Evolutionary conservation across 2,113 vertebrate species (phyloP).

Genomic region (Pedetes capensis): DNA sequence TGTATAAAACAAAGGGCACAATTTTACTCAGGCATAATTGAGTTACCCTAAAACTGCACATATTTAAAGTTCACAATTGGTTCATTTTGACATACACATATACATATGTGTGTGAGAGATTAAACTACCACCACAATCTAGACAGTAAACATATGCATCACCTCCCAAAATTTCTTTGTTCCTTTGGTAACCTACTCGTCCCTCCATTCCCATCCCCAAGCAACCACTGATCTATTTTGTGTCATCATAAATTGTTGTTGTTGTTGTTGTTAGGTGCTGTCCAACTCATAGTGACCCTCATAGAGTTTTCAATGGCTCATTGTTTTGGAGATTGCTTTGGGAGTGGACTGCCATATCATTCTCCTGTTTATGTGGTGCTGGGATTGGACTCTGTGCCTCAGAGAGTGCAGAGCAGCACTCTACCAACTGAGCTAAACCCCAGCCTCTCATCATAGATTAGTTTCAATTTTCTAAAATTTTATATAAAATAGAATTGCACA

Average conservation of each 20-base stretch:
- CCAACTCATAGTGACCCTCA: too few species aligned
- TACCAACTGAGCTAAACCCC: too few species aligned
- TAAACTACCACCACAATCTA: background rate
- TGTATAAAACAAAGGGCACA: conserved; percentile 64
- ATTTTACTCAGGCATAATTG: too few species aligned
- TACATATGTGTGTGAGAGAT: background rate
- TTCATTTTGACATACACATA: background rate
- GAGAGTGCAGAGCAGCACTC: too few species aligned
- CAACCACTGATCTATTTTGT: background rate
- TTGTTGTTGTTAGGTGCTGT: too few species aligned
- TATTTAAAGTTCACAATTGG: background rate
- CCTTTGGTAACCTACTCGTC: background rate
- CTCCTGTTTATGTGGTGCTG: too few species aligned
- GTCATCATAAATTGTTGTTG: too few species aligned
- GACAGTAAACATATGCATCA: background rate
- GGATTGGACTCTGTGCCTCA: too few species aligned
- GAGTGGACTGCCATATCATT: too few species aligned
- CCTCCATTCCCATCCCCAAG: background rate
- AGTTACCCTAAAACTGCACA: background rate
- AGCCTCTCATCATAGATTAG: background rate
- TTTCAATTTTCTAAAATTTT: background rate
- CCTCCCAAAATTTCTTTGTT: background rate
- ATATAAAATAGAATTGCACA: background rate
- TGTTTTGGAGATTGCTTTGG: too few species aligned
- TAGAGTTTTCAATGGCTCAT: too few species aligned